phyloP scores from a whole-genome alignment of 2,113 vertebrate species.

The Pantherophis guttatus region DNA sequence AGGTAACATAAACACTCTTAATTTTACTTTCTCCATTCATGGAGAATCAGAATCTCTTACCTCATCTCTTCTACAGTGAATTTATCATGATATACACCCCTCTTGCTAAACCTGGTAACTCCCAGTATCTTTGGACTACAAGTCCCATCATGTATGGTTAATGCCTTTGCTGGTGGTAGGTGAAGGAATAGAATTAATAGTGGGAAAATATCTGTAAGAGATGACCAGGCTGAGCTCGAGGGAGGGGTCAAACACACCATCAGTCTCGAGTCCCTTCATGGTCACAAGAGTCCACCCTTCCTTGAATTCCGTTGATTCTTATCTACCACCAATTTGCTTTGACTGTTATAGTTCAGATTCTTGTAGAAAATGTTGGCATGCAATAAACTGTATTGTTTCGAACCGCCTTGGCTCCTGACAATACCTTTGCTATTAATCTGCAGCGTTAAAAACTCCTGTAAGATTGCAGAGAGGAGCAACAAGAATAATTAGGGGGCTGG shows the following conservation, averaged over 20 bases:
- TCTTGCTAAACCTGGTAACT: background rate
- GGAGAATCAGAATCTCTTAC: too few relatives aligned
- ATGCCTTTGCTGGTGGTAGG: background rate
- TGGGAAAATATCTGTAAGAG: background rate
- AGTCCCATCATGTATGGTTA: background rate
- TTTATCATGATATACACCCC: background rate
- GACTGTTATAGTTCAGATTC: background rate
- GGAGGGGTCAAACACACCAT: background rate
- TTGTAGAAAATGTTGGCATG: background rate
- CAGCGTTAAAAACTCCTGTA: background rate
- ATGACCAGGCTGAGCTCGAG: background rate
- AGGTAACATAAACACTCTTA: slow-evolving; percentile 49
- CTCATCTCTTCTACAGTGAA: too few relatives aligned
- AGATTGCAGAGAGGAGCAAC: too few relatives aligned
- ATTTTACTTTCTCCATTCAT: background rate
- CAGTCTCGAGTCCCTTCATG: background rate
- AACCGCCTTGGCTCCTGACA: too few relatives aligned
- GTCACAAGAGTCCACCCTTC: background rate
- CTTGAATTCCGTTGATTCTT: background rate
- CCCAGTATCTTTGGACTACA: background rate
- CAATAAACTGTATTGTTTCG: background rate
- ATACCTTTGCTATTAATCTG: background rate
- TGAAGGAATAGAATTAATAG: background rate
- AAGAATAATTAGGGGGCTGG: background rate
- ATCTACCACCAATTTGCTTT: background rate